Evolutionary conservation across 1,140 invertebrate species (phyloP), one percentile per base, ranked within the genome.

Genomic region (Mya arenaria): DNA sequence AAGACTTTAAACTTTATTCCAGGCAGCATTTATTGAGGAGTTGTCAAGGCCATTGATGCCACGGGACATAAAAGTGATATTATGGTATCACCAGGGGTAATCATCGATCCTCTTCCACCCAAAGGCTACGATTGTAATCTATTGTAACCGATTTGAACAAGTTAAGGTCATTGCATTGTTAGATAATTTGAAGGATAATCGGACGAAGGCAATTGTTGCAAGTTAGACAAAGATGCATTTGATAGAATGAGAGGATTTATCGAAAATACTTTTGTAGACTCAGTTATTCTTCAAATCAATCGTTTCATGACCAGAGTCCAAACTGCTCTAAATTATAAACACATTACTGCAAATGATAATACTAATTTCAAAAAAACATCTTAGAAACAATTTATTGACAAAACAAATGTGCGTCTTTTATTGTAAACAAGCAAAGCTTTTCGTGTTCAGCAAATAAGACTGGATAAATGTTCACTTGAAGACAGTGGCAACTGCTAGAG

Each of bases 61-160:
- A 77, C 77, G 15, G 84, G 84, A 41, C 71, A 75, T 72, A 25
- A 23, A 0, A 83, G 75, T 62, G 25, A 36, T 15, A 37, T 63
- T 0, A 58, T 44, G 0, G 8, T 25, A 28, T 83, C 84, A 0
- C 4, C 34, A 17, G 62, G 60, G 34, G 63, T 85, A 13, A 23
- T 73, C 10, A 58, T 85, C 34, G 84, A 85, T 65, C 68, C 55
- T 17, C 75, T 77, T 4, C 48, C 69, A 4, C 84, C 84, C 19
- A 39, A 37, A 17, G 81, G 69, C 1, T 69, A 82, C 25, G 39
- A n/a, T n/a, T n/a, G n/a, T n/a, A n/a, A n/a, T n/a, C n/a, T n/a
- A 17, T 10, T 85, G 84, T 44, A 30, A 17, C 1, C 2, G 63
- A 10, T 84, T 56, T 34, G 13, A 17, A 23, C 19, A 68, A 30